Percentiles rank a stretch among this genome's conserved stretches.
Conservation (phyloP, 2,888 invertebrate genomes). For the Mechanitis messenoides region DNA sequence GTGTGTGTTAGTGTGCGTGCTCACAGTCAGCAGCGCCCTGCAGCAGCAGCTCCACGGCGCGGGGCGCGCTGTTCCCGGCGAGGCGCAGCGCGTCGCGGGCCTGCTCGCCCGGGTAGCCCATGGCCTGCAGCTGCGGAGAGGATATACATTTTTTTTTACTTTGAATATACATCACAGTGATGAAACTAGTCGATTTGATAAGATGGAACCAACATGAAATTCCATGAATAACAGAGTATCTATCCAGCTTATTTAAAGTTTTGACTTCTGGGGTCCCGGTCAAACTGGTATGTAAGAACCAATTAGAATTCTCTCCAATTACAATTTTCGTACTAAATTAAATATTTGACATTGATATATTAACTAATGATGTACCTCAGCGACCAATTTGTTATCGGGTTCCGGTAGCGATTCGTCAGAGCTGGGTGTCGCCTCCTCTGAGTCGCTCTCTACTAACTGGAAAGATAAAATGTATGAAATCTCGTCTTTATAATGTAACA, state of each 20-base stretch:
- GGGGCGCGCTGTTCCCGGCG: conserved; percentile 71
- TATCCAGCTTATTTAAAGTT: too few species aligned
- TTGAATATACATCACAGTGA: too few species aligned
- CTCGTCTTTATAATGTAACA: too few species aligned
- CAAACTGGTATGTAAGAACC: too few species aligned
- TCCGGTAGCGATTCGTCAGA: conserved; percentile 45
- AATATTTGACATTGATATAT: background rate
- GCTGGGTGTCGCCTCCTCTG: conserved; percentile 38
- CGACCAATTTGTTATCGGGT: conserved; percentile 50
- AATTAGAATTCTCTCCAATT: too few species aligned
- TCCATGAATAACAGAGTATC: too few species aligned
- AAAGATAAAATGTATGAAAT: background rate
- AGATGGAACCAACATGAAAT: too few species aligned
- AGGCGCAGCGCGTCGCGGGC: conserved; percentile 74
- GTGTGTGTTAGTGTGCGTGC: background rate
- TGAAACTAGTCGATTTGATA: too few species aligned
- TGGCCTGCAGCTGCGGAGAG: conserved; percentile 65
- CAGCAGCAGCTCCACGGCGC: conserved; percentile 78
- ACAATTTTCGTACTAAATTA: background rate
- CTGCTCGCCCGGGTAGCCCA: conserved; percentile 77
- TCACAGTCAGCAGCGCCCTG: conserved; percentile 38
- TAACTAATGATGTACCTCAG: conserved; percentile 41
- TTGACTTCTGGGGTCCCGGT: too few species aligned
- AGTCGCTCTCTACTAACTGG: conserved; percentile 27
- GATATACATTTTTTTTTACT: too few species aligned